Percentiles rank a stretch among this genome's conserved stretches.
Evolutionary conservation across 2,888 invertebrate genomes (phyloP).

Genomic region (Blastobasis adustella): DNA sequence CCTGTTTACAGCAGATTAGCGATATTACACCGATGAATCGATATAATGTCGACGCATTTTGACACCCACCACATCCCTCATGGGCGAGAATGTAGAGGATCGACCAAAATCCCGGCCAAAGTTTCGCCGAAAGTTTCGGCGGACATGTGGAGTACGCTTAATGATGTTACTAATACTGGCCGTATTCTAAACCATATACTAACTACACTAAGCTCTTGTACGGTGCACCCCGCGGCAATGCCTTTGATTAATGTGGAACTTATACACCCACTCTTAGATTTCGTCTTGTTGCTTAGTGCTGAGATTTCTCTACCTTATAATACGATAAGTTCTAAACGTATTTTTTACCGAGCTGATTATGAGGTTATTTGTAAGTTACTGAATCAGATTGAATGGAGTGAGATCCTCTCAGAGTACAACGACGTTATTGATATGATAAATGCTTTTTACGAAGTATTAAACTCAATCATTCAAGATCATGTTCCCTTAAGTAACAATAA

Average conservation of each 20-base stretch:
- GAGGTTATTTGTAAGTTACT: conserved; percentile 1
- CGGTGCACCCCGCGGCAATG: background rate
- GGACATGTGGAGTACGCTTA: too few relatives aligned
- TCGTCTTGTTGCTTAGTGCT: background rate
- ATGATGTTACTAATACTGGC: conserved; percentile 1
- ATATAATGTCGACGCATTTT: too few relatives aligned
- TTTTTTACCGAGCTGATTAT: conserved; percentile 4
- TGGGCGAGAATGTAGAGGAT: too few relatives aligned
- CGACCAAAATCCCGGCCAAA: too few relatives aligned
- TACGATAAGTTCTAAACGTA: background rate
- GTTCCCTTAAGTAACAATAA: background rate
- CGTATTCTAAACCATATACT: conserved; percentile 5
- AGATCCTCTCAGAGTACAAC: background rate
- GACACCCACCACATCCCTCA: too few relatives aligned
- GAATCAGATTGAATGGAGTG: background rate
- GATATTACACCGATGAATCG: too few relatives aligned
- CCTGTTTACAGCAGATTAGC: too few relatives aligned
- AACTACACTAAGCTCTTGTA: background rate
- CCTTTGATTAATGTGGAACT: conserved; percentile 1
- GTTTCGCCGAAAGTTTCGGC: too few relatives aligned
- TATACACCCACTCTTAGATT: conserved; percentile 5
- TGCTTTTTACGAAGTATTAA: background rate
- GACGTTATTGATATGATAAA: conserved; percentile 5
- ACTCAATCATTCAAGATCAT: background rate
- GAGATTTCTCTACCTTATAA: background rate